Percentiles rank a stretch among this genome's conserved stretches.
phyloP scores from a whole-genome alignment of 2,888 invertebrate genomes.

The Hermaeophaga mercurialis region DNA sequence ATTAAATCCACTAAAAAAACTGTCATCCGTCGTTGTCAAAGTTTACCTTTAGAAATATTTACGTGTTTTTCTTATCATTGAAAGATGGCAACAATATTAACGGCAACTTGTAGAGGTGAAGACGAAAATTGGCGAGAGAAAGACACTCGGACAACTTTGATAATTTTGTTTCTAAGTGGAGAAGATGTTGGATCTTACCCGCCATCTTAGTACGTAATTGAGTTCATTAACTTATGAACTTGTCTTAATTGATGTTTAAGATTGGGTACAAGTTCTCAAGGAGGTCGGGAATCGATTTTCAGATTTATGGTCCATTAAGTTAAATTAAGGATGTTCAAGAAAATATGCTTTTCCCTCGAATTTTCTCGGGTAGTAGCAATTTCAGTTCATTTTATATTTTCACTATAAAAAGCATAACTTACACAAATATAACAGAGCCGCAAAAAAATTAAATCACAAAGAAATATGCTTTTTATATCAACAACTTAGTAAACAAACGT shows the following conservation, averaged over 20 bases:
- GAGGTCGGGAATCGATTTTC: slow-evolving; percentile 21
- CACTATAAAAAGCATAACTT: too few relatives aligned
- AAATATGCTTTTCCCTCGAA: slow-evolving; percentile 12
- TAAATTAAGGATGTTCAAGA: slow-evolving; percentile 10
- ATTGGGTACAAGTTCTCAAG: slow-evolving; percentile 39
- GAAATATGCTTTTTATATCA: too few relatives aligned
- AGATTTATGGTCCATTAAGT: slow-evolving; percentile 18
- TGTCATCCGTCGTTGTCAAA: too few relatives aligned
- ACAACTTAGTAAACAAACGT: too few relatives aligned
- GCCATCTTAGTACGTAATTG: slow-evolving; percentile 51
- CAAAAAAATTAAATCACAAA: too few relatives aligned
- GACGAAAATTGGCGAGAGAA: slow-evolving; percentile 25
- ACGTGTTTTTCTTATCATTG: slow-evolving; percentile 24
- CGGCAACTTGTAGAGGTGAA: slow-evolving; percentile 5
- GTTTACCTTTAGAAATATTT: slow-evolving; percentile 19
- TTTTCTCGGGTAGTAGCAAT: too few relatives aligned
- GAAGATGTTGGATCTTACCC: slow-evolving; percentile 43
- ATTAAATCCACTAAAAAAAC: too few relatives aligned
- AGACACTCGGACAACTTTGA: slow-evolving; percentile 40
- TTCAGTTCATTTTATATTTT: too few relatives aligned
- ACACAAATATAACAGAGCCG: too few relatives aligned
- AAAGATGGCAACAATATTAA: slow-evolving; percentile 10
- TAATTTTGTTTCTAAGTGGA: slow-evolving; percentile 47
- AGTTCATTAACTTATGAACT: slow-evolving; percentile 51
- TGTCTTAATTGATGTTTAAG: slow-evolving; percentile 54